Base-by-base conservation (phyloP, 2,797 vertebrate species). In the Xenops minutus region DNA sequence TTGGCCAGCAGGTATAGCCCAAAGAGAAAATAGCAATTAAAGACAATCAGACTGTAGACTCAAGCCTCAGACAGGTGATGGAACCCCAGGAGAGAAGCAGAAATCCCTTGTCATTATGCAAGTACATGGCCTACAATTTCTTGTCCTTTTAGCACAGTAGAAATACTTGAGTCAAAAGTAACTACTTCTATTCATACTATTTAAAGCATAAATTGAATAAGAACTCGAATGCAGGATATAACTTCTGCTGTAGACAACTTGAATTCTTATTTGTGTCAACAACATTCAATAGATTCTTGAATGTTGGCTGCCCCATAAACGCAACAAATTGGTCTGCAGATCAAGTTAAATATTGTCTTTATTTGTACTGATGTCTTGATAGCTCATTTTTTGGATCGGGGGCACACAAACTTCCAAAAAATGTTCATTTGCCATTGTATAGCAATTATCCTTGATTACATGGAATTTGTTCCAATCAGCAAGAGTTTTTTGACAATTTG, bases 271-370 rank as follows among this genome's bases (percentile, higher is more conserved):
- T 74, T 78, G 7, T 49, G 84, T 90, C n/a, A 63, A 5, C 7
- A 6, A 21, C 37, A 15, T 68, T 84, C 23, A 69, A 16, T 30
- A 0, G 0, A 34, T 43, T 10, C 3, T 64, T 81, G 2, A 30
- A 64, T 3, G 3, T 20, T 69, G 7, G 76, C 18, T 48, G 10
- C 13, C 22, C 14, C 4, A 3, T 56, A 51, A 92, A 88, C 48
- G 5, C 23, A 88, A 44, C 20, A 77, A 80, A 6, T 8, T 55
- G 3, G 0, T 37, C 56, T 80, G 64, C 27, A 74, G 56, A 77
- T 75, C 3, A 24, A 52, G 36, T 5, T 63, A 43, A 55, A 36
- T 85, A 59, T 36, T 81, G 6, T 22, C 29, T 39, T 89, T 72
- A 44, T 34, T 79, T 72, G 10, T 22, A 11, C 13, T 41, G 75